These are phyloP conservation scores for Drosophila guanche DNA, from an alignment of 1,140 invertebrate genomes.

Conservation along the genomic window DNA sequence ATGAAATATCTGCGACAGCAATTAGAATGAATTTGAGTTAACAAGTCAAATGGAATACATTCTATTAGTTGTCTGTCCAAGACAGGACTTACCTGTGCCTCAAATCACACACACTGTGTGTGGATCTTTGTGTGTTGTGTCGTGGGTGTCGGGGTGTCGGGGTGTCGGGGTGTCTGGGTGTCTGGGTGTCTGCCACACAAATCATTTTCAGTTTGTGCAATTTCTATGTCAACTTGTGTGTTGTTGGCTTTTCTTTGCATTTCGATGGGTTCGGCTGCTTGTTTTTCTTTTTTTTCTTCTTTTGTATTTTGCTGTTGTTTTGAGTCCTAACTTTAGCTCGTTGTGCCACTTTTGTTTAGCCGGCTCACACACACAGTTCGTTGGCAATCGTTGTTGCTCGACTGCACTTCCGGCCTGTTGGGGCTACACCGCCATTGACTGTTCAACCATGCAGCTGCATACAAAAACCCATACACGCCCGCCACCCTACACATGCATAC, in stretches of 20 bases:
- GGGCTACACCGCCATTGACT: constrained; percentile 66
- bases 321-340: constrained; percentile 28
- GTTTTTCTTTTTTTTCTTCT: neutral
- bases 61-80: no score
- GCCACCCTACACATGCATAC: neutral
- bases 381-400: constrained; percentile 58
- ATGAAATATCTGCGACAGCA: no score
- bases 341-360: constrained; percentile 71
- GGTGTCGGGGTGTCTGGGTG: constrained; percentile 18
- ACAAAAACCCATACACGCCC: constrained; percentile 18
- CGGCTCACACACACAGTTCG: constrained; percentile 16
- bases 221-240: constrained; percentile 71
- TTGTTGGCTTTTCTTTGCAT: constrained; percentile 31
- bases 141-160: constrained; percentile 16
- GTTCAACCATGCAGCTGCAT: constrained; percentile 65
- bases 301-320: constrained; percentile 5
- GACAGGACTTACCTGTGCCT: no score
- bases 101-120: no score
- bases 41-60: no score
- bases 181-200: constrained; percentile 48
- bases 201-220: constrained; percentile 80
- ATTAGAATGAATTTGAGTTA: no score
- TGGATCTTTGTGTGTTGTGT: neutral
- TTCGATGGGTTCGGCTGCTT: neutral
- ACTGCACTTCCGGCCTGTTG: constrained; percentile 72